Evolutionary conservation across 2,113 vertebrate genomes (phyloP).

Genomic region (Calyptomena viridis): DNA sequence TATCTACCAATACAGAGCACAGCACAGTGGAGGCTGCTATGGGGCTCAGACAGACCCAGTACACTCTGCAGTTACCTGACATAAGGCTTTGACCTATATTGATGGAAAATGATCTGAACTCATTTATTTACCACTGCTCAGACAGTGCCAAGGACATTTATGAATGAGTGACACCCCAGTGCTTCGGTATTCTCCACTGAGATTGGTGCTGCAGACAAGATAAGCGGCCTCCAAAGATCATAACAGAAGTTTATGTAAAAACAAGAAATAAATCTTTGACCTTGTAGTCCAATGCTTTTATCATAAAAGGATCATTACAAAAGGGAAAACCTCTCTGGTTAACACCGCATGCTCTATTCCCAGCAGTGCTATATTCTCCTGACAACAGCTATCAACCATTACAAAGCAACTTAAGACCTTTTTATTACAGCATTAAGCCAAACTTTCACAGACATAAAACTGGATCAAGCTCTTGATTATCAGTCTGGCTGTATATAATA

Average conservation of each 20-base stretch:
- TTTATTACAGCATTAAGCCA: conserved; percentile 10
- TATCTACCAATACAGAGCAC: too few relatives aligned
- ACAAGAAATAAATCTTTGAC: neutral
- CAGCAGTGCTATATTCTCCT: neutral
- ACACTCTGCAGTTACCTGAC: neutral
- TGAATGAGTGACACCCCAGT: neutral
- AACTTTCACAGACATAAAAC: neutral
- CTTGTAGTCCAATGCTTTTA: neutral
- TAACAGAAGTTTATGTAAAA: neutral
- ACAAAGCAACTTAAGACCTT: neutral
- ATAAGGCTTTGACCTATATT: neutral
- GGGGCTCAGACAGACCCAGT: too few relatives aligned
- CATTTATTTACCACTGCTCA: neutral
- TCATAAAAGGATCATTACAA: neutral
- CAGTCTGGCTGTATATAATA: neutral
- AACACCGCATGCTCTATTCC: neutral
- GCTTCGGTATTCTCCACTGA: neutral
- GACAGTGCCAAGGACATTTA: neutral
- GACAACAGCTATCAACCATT: neutral
- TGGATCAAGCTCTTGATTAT: neutral
- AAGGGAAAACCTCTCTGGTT: neutral
- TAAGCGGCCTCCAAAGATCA: neutral
- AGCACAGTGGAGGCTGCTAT: too few relatives aligned
- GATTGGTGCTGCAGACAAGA: neutral
- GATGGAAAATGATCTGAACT: neutral